Evolutionary conservation across 2,113 vertebrate genomes (phyloP).

Genomic region (Sakesphorus luctuosus): DNA sequence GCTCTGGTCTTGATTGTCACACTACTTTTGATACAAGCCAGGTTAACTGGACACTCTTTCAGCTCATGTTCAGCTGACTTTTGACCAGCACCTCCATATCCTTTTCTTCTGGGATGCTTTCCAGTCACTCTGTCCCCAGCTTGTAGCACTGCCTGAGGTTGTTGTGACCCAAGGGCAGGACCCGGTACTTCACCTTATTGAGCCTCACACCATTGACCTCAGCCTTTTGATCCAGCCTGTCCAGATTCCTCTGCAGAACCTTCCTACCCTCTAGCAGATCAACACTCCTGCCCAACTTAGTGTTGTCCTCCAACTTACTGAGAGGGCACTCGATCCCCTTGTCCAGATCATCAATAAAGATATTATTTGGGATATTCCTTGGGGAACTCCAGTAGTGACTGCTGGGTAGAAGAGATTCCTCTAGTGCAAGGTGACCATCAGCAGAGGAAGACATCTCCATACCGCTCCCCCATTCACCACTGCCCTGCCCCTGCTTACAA

Average conservation of each 20-base stretch:
- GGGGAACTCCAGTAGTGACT: neutral
- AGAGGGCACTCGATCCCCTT: too few relatives aligned
- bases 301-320: fast-evolving
- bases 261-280: neutral
- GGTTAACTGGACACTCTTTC: neutral
- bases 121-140: neutral
- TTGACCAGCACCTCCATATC: neutral
- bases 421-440: fast-evolving
- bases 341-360: neutral
- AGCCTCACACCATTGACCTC: neutral
- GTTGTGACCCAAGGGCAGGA: neutral
- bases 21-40: neutral
- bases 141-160: neutral
- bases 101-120: neutral
- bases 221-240: neutral
- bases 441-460: neutral
- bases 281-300: neutral
- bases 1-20: neutral
- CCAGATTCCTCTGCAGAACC: neutral
- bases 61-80: neutral
- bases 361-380: neutral
- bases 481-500: neutral
- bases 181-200: fast-evolving
- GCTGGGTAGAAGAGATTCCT: neutral
- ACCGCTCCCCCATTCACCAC: fast-evolving